phyloP scores from a whole-genome alignment of 1,140 invertebrate species.

The Pseudomyrmex gracilis region DNA sequence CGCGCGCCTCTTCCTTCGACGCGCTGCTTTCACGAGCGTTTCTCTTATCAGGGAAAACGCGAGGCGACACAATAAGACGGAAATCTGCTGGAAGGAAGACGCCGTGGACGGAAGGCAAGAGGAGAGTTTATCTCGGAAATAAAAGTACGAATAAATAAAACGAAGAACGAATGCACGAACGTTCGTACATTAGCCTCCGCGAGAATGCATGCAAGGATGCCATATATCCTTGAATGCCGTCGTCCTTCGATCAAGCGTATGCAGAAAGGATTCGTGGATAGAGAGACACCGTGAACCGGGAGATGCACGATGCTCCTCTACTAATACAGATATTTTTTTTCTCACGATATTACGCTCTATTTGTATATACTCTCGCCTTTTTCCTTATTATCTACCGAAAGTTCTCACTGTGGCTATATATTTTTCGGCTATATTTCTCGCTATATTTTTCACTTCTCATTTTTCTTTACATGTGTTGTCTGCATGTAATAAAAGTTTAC shows the following conservation, averaged over 20 bases:
- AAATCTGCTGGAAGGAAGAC: constrained; percentile 76
- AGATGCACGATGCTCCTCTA: background rate
- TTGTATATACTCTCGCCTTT: background rate
- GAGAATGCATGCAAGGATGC: constrained; percentile 56
- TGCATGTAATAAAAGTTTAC: too few species aligned
- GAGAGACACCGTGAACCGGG: background rate
- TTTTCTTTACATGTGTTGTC: too few species aligned
- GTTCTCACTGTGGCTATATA: background rate
- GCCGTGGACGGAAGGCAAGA: constrained; percentile 65
- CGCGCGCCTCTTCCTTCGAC: constrained; percentile 27
- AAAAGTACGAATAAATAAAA: constrained; percentile 66
- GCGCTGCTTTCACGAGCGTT: constrained; percentile 61
- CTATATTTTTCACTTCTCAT: too few species aligned
- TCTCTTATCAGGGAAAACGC: constrained; percentile 67
- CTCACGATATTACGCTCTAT: background rate
- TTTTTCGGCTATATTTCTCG: too few species aligned
- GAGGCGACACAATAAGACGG: constrained; percentile 73
- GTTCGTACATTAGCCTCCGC: constrained; percentile 59
- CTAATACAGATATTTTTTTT: constrained; percentile 30
- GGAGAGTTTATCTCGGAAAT: constrained; percentile 68
- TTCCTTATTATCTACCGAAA: background rate
- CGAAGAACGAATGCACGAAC: constrained; percentile 44
- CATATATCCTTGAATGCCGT: constrained; percentile 9
- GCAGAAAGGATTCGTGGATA: constrained; percentile 31
- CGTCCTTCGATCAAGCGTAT: constrained; percentile 49